Conservation (phyloP, 2,888 invertebrate genomes). For the Helleia helle region DNA sequence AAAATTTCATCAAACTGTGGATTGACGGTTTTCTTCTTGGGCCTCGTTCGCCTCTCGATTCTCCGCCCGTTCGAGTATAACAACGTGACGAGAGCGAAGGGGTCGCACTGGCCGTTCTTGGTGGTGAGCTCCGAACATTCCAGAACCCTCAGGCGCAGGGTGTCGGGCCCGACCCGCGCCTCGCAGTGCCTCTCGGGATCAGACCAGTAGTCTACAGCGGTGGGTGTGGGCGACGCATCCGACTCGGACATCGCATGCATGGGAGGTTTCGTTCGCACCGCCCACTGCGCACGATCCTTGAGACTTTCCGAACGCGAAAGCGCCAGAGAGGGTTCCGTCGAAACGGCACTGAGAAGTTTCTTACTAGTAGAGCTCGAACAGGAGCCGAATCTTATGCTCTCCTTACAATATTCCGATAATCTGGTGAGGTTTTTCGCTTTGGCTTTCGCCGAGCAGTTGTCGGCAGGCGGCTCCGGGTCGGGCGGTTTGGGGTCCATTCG, state of each 20-base stretch:
- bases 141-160: constrained; percentile 78
- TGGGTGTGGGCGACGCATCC: constrained; percentile 53
- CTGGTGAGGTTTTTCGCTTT: constrained; percentile 60
- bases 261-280: constrained; percentile 49
- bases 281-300: constrained; percentile 61
- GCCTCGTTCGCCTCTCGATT: constrained; percentile 86
- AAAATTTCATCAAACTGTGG: constrained; percentile 93
- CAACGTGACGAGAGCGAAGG: constrained; percentile 87
- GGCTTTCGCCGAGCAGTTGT: constrained; percentile 39
- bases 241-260: constrained; percentile 60
- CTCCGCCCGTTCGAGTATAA: constrained; percentile 86
- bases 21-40: constrained; percentile 91
- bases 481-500: constrained; percentile 69
- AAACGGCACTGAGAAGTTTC: constrained; percentile 50
- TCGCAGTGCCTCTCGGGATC: constrained; percentile 66
- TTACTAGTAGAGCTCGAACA: constrained; percentile 65
- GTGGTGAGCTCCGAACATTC: constrained; percentile 92
- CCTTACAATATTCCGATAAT: constrained; percentile 63
- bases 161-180: constrained; percentile 59
- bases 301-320: constrained; percentile 65
- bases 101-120: constrained; percentile 93
- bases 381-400: constrained; percentile 63
- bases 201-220: constrained; percentile 68
- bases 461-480: constrained; percentile 48
- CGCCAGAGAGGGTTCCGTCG: constrained; percentile 54